Base-by-base conservation (phyloP, 1,140 invertebrate genomes). In the Pseudachorutes palmiensis region DNA sequence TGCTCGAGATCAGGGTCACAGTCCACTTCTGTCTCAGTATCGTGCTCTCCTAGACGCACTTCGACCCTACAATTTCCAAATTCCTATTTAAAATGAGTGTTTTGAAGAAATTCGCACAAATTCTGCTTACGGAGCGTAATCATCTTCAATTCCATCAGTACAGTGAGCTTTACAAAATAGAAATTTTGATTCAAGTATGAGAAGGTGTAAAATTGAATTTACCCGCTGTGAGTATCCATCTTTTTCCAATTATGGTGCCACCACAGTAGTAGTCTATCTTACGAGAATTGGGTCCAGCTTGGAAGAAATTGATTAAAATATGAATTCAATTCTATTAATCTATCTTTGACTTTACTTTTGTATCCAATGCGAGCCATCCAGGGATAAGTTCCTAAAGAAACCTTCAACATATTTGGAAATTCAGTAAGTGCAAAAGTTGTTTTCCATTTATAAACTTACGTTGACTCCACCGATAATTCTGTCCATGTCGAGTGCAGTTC, bases 1-100 rank as follows among this genome's bases (percentile, higher is more conserved):
- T 41, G 22, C 1, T 66, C 41, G 1, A 76, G 69, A 1, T 78
- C 75, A 36, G 73, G 74, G 67, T 84, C 82, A 72, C 87, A 88
- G 69, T 88, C 87, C 0, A 75, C 77, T 41, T 82, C 79, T 0
- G 75, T 81, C 24, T 73, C 75, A 0, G 83, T 76, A 69, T 87
- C 81, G 70, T 87, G 81, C 61, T 88, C 86, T 9, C 86, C 86
- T 0, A 87, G 76, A 48, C 86, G 76, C 0, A 86, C 82, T 24
- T 79, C 79, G 65, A 74, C 68, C 45, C 87, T 85, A 65, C 45
- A 73, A 76, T 55, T 24, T 24, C 9, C 14, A 16, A 16, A 55
- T 5, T 55, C 12, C 9, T 5, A 55, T 55, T 55, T 55, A 5
- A 22, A 14, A 19, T 12, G 19, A 12, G 9, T 12, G 36, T 45